Base-by-base conservation (phyloP, 2,888 invertebrate genomes). In the Thereva unica region DNA sequence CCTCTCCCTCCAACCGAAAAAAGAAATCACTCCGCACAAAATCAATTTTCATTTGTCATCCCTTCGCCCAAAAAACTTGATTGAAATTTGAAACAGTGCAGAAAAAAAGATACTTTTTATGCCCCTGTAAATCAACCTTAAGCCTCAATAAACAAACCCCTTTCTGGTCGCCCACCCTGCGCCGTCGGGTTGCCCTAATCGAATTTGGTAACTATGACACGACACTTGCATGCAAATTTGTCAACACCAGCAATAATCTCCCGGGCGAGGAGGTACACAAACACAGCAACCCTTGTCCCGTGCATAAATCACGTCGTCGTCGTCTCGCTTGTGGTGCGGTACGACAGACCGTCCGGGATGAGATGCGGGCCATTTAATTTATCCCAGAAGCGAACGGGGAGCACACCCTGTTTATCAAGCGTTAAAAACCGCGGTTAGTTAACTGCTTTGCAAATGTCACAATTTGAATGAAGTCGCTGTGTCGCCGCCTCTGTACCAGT, bases 221-320 rank as follows among this genome's bases (percentile, higher is more conserved):
- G 42, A 52, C 63, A 63, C 63, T 63, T 63, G 63, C 63, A 63
- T 63, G 63, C 63, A 63, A 63, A 63, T 63, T 63, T 63, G 63
- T 63, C 63, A 63, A 50, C 50, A 63, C 52, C 41, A 49, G 50
- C 45, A 63, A 63, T 63, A 63, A 63, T 8, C 49, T 61, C 37
- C 37, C 45, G 45, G n/a, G 10, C 57, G 45, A 12, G 41, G 45
- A 12, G 41, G n/a, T 9, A 23, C 55, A 40, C 55, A 7, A 41
- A 10, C 40, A 40, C 40, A 50, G 23, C 63, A 34, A 49, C 63
- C 52, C 52, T 50, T 63, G 63, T 63, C 23, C 23, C 23, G 23
- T 59, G 49, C 45, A 59, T 59, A 59, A 59, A 59, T 59, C 59
- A 59, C 59, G 59, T 47, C 49, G 59, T 59, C 35, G 47, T 47